These are phyloP conservation scores for Ischnus inquisitorius DNA, from an alignment of 2,888 invertebrate species.

Conservation along the genomic window DNA sequence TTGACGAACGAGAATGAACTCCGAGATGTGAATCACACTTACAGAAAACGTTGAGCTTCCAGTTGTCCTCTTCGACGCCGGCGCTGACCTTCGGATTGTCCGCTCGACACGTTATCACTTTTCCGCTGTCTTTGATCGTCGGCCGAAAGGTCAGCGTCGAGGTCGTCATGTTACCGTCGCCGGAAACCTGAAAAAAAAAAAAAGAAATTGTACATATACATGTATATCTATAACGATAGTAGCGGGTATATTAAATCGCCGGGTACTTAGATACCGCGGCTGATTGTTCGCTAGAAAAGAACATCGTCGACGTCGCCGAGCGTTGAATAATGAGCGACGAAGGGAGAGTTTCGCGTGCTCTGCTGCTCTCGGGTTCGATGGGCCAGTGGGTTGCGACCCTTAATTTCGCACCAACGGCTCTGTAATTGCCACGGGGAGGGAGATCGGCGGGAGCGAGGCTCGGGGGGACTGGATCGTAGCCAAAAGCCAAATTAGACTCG, in stretches of 20 bases:
- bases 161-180: conserved; percentile 93
- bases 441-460: neutral
- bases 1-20: neutral
- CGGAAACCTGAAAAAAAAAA: conserved; percentile 89
- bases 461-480: conserved; percentile 49
- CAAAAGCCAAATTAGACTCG: conserved; percentile 59
- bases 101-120: conserved; percentile 92
- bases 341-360: conserved; percentile 17
- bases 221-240: conserved; percentile 50
- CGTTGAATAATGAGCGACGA: conserved; percentile 23
- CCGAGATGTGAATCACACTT: conserved; percentile 85
- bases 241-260: conserved; percentile 6
- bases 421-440: conserved; percentile 43
- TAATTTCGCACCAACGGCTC: conserved; percentile 58
- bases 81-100: conserved; percentile 91
- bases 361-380: conserved; percentile 1
- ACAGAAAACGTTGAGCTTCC: conserved; percentile 95
- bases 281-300: conserved; percentile 7
- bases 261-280: neutral
- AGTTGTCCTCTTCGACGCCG: conserved; percentile 91
- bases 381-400: conserved; percentile 34
- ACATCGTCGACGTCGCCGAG: conserved; percentile 9
- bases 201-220: too few relatives aligned
- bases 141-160: conserved; percentile 92
- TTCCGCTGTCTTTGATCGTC: conserved; percentile 92